A percentile compares a stretch with the other conserved stretches of the same genome.
Evolutionary conservation across 2,888 invertebrate genomes (phyloP).

Genomic region (Drosophila multiciliata): DNA sequence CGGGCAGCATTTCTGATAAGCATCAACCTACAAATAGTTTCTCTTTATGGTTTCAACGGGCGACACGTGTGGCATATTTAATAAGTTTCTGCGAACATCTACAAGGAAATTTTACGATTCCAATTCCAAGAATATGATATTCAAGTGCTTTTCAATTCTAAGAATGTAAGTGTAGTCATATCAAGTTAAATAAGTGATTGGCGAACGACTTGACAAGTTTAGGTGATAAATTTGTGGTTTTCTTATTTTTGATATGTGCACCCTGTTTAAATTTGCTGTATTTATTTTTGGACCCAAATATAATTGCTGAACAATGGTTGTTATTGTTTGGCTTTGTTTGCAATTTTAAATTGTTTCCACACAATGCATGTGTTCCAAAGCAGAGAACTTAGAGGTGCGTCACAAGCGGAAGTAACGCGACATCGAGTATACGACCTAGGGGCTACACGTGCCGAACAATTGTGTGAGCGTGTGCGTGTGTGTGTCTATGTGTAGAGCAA

Average conservation of each 20-base stretch:
- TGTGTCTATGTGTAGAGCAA: conserved; percentile 13
- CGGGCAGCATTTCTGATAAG: background rate
- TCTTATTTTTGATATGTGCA: background rate
- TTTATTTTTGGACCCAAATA: background rate
- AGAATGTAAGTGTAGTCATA: background rate
- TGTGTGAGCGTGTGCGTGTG: background rate
- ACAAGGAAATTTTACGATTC: background rate
- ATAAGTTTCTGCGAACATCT: conserved; percentile 6
- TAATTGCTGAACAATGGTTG: background rate
- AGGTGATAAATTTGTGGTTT: background rate
- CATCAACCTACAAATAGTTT: conserved; percentile 4
- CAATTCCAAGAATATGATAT: background rate
- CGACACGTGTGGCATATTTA: conserved; percentile 25
- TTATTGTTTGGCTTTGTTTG: conserved; percentile 9
- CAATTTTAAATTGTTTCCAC: conserved; percentile 14
- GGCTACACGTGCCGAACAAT: conserved; percentile 56
- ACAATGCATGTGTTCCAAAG: conserved; percentile 7
- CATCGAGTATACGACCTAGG: conserved; percentile 52
- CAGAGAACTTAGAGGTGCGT: conserved; percentile 42
- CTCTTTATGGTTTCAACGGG: background rate
- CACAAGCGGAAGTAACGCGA: conserved; percentile 48
- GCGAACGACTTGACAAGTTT: background rate
- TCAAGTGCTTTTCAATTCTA: background rate
- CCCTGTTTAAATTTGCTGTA: background rate
- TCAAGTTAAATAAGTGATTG: background rate